Evolutionary conservation across 2,888 invertebrate genomes (phyloP).

Genomic region (Heliconius sara): DNA sequence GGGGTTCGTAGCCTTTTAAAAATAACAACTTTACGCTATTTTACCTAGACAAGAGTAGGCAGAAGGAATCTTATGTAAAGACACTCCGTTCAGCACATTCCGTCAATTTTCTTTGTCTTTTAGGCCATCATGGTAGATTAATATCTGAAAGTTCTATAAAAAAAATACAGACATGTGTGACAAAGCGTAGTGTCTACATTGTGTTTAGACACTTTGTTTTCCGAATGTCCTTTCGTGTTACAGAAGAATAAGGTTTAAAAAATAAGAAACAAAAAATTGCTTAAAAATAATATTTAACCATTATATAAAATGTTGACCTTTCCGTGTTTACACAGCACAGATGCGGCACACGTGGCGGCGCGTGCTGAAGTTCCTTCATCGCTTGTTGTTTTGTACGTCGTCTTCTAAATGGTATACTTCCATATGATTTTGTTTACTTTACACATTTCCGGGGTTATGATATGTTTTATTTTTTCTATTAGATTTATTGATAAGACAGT

Average conservation of each 20-base stretch:
- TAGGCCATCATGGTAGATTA: no score
- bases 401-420: constrained; percentile 33
- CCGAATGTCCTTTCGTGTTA: no score
- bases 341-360: constrained; percentile 63
- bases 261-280: not conserved
- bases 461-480: constrained; percentile 23
- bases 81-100: not conserved
- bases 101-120: no score
- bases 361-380: constrained; percentile 52
- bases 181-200: not conserved
- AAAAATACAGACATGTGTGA: not conserved
- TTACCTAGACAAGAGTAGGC: not conserved
- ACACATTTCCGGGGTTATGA: constrained; percentile 36
- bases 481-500: constrained; percentile 2
- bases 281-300: not conserved
- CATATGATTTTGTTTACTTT: constrained; percentile 46
- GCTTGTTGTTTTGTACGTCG: constrained; percentile 46
- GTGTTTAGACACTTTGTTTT: no score
- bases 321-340: constrained; percentile 61
- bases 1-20: constrained; percentile 46
- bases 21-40: not conserved
- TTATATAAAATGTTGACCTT: constrained; percentile 47
- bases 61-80: not conserved
- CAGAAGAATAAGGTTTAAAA: not conserved
- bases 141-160: no score